A percentile compares a stretch with the other conserved stretches of the same genome.
These are phyloP conservation scores for Colossoma macropomum DNA, from an alignment of 2,113 vertebrate species.

Conservation along the genomic window DNA sequence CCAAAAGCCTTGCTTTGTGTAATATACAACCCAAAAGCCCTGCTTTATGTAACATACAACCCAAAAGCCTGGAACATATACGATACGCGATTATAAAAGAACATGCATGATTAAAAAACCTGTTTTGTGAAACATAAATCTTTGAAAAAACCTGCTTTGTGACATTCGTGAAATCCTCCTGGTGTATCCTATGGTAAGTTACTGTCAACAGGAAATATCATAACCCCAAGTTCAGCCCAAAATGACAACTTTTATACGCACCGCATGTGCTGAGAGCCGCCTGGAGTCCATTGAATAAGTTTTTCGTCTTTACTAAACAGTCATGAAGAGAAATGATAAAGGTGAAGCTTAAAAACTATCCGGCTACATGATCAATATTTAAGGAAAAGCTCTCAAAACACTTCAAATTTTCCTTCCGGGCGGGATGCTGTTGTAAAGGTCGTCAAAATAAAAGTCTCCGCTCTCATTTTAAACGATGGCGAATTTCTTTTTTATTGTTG, in stretches of 20 bases:
- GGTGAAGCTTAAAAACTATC: neutral
- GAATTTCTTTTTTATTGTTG: neutral
- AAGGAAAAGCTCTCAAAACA: neutral
- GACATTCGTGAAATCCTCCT: neutral
- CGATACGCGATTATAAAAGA: too few relatives aligned
- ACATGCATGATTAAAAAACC: too few relatives aligned
- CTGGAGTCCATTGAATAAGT: slow-evolving; percentile 61
- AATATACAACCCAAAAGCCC: neutral
- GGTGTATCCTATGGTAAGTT: too few relatives aligned
- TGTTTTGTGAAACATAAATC: too few relatives aligned
- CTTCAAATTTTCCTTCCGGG: slow-evolving; percentile 26
- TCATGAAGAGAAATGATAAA: neutral
- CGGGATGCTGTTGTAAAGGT: neutral
- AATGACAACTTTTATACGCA: slow-evolving; percentile 59
- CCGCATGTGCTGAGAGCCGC: slow-evolving; percentile 53
- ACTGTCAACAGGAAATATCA: too few relatives aligned
- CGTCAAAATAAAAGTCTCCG: slow-evolving; percentile 4
- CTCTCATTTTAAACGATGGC: neutral
- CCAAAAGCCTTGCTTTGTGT: neutral
- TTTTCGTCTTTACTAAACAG: neutral
- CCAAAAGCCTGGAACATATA: too few relatives aligned
- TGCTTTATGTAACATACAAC: neutral
- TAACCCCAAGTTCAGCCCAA: neutral
- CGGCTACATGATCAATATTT: neutral
- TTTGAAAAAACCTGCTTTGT: neutral